Evolutionary conservation across 2,797 vertebrate genomes (phyloP), one percentile per base, ranked within the genome.

Genomic region (Thripadectes ignobilis): DNA sequence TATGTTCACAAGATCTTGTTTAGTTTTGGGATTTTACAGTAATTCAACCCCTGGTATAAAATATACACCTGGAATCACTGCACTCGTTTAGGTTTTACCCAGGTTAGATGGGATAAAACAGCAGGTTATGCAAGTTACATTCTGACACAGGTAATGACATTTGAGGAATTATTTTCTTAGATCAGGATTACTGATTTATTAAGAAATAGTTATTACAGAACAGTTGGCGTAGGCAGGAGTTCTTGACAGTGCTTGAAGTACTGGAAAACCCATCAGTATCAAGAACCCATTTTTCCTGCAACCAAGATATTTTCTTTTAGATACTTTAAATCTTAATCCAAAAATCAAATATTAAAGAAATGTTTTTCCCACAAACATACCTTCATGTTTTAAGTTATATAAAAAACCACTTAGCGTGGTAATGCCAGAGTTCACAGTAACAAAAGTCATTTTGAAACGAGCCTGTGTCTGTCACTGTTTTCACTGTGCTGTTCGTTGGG

Each of bases 111-210:
- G 80, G 63, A n/a, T 69, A 90, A 83, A 82, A 26, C 23, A 18
- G n/a, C 63, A 73, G 59, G 63, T 91, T 90, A 82, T 74, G 76
- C 69, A 91, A 76, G 66, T 89, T 90, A 54, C 61, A 19, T 86
- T 91, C 76, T 92, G 76, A 88, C 82, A 89, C 16, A 69, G 75
- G 38, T 73, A 91, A 69, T 69, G 73, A 62, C 39, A 84, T 92
- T 82, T 84, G 52, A 76, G 71, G 80, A 87, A 87, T 87, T 81
- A 69, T 67, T 96, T 93, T 86, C 85, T 68, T 72, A 94, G 80
- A 77, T 61, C 66, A 55, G 58, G 62, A 59, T 88, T 90, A 38
- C 38, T 91, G 78, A 88, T 89, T 88, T 85, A n/a, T 84, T 72
- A 82, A 88, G 94, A 92, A 96, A 95, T 26, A 81, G 54, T 36